Evolutionary conservation across 2,888 invertebrate genomes (phyloP).

Genomic region (Gortyna flavago): DNA sequence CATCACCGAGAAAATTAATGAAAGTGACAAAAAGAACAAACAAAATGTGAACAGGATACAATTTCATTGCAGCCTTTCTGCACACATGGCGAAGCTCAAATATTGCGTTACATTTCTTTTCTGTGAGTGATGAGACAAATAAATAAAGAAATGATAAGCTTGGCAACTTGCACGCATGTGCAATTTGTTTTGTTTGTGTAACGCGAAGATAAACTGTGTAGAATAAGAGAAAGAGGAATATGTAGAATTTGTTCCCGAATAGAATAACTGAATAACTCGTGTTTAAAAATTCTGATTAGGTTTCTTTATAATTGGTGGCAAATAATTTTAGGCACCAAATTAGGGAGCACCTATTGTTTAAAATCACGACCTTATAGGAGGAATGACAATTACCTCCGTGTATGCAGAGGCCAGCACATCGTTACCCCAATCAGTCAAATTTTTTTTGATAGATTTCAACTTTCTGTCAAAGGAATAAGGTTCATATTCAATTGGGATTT

Average conservation of each 20-base stretch:
- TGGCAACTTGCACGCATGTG: constrained; percentile 25
- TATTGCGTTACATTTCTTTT: constrained; percentile 10
- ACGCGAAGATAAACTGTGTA: neutral
- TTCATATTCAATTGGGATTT: too few species aligned
- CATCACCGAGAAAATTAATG: neutral
- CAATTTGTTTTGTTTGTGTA: constrained; percentile 31
- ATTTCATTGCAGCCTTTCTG: constrained; percentile 9
- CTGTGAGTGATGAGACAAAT: constrained; percentile 19
- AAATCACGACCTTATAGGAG: neutral
- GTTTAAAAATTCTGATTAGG: neutral
- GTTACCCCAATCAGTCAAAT: too few species aligned
- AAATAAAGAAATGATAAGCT: constrained; percentile 29
- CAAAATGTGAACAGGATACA: constrained; percentile 9
- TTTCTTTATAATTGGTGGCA: neutral
- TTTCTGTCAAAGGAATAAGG: too few species aligned
- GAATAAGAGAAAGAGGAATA: neutral
- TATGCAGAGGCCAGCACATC: too few species aligned
- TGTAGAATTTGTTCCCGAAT: neutral
- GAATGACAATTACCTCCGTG: neutral
- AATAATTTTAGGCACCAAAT: neutral
- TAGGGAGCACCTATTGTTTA: neutral
- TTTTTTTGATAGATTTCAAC: too few species aligned
- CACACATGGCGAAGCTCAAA: constrained; percentile 2
- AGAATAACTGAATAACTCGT: too few species aligned
- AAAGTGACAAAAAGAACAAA: neutral